Percentiles rank a stretch among this genome's conserved stretches.
These are phyloP conservation scores for Cephonodes hylas DNA, from an alignment of 2,888 invertebrate genomes.

Conservation along the genomic window DNA sequence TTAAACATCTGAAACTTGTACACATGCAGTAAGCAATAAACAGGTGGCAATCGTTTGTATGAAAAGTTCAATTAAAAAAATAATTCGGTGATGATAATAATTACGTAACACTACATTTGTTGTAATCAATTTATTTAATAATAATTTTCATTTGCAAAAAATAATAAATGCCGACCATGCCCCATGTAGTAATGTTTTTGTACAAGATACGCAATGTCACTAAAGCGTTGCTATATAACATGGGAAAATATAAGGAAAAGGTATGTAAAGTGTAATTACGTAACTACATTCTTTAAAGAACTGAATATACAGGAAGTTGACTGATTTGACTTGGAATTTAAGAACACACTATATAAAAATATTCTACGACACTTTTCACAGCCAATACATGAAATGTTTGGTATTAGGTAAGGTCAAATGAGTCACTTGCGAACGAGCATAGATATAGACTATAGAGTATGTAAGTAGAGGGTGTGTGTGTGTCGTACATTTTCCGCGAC, in stretches of 20 bases:
- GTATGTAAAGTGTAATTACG: slow-evolving; percentile 5
- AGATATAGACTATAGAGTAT: slow-evolving; percentile 23
- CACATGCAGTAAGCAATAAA: slow-evolving; percentile 4
- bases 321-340: background rate
- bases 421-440: slow-evolving; percentile 24
- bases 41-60: background rate
- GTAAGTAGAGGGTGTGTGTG: slow-evolving; percentile 32
- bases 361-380: too few relatives aligned
- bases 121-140: background rate
- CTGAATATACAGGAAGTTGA: background rate
- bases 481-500: slow-evolving; percentile 83
- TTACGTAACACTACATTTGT: background rate
- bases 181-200: background rate
- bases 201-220: slow-evolving; percentile 6
- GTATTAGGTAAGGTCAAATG: slow-evolving; percentile 21
- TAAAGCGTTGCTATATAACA: slow-evolving; percentile 4
- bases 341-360: too few relatives aligned
- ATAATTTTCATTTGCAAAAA: background rate
- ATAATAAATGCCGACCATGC: slow-evolving; percentile 3
- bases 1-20: slow-evolving; percentile 4
- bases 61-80: background rate
- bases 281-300: slow-evolving; percentile 3
- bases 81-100: background rate
- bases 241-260: slow-evolving; percentile 2
- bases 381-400: background rate